Evolutionary conservation across 2,797 vertebrate species (phyloP).

Genomic region (Botia kubotai): DNA sequence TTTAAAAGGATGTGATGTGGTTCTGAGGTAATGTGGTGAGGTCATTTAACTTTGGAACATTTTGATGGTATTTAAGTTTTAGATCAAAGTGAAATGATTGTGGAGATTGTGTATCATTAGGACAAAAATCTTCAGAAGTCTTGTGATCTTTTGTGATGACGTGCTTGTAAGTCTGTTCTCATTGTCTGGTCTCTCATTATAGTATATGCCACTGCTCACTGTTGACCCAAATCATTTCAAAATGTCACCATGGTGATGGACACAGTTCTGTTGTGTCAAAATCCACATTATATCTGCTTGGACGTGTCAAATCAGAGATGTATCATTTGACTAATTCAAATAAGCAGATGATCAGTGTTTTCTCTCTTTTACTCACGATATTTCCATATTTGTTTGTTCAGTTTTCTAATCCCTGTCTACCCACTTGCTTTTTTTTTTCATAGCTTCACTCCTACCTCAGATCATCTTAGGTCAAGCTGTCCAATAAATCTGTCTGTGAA

Average conservation of each 20-base stretch:
- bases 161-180: neutral
- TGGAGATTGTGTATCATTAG: neutral
- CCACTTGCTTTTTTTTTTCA: constrained; percentile 7
- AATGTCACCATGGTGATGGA: constrained; percentile 55
- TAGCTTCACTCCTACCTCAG: constrained; percentile 25
- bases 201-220: no score
- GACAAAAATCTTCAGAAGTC: neutral
- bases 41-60: constrained; percentile 1
- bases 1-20: neutral
- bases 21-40: neutral
- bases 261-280: constrained; percentile 44
- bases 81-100: neutral
- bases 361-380: constrained; percentile 35
- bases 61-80: neutral
- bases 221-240: constrained; percentile 31
- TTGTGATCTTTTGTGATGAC: constrained; percentile 5
- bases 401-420: constrained; percentile 1
- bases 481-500: constrained; percentile 24
- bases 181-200: neutral
- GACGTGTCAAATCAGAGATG: constrained; percentile 33
- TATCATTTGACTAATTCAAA: neutral
- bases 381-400: constrained; percentile 1
- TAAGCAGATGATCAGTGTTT: neutral
- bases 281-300: constrained; percentile 4
- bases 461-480: neutral